phyloP scores from a whole-genome alignment of 2,888 invertebrate species.

The Euzophera pinguis region DNA sequence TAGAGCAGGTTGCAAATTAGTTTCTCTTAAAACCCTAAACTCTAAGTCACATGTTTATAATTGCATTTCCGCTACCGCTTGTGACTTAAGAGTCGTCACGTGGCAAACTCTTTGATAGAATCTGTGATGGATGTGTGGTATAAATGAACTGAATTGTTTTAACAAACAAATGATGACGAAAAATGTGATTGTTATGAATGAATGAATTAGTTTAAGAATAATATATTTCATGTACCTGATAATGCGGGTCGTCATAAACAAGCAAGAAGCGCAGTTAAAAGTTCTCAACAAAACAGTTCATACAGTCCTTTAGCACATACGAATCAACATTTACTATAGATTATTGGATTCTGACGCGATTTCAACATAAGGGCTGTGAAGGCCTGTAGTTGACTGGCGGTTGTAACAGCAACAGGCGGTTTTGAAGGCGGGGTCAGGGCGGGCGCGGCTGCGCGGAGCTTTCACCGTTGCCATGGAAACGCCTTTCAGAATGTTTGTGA shows the following conservation, averaged over 20 bases:
- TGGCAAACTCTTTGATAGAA: no score
- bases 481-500: constrained; percentile 70
- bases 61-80: no score
- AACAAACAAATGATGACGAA: no score
- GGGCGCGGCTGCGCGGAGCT: constrained; percentile 60
- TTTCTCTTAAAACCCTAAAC: no score
- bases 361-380: constrained; percentile 48
- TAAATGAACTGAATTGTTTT: no score
- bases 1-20: no score
- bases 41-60: no score
- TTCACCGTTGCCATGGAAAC: constrained; percentile 67
- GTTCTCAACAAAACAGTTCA: constrained; percentile 36
- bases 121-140: no score
- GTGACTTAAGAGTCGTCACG: no score
- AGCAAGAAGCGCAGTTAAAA: constrained; percentile 47
- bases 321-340: neutral
- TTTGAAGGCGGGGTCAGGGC: constrained; percentile 53
- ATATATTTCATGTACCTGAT: constrained; percentile 48
- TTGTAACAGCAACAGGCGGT: constrained; percentile 73
- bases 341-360: constrained; percentile 28
- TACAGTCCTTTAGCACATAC: constrained; percentile 25
- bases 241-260: constrained; percentile 52
- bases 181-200: neutral
- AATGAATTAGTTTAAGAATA: neutral
- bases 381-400: constrained; percentile 58